Base-by-base conservation (phyloP, 2,888 invertebrate genomes). In the Coenonympha glycerion region DNA sequence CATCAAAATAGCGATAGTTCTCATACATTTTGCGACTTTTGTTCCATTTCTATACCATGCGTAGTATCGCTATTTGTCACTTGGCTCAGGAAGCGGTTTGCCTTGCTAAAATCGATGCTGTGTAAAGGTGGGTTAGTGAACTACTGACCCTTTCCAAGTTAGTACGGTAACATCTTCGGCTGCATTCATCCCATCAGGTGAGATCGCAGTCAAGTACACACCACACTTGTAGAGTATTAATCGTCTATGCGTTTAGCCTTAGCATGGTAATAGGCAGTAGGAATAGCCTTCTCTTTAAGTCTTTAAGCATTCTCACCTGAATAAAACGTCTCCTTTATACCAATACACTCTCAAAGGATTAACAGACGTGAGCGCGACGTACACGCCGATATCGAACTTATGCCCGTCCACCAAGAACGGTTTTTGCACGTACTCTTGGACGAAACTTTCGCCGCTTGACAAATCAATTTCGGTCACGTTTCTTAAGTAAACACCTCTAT, bases 331-430 rank as follows among this genome's bases (percentile, higher is more conserved):
- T 2, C 93, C 95, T 70, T 93, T 93, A 69, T 96, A 95, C 66
- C 93, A 92, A 71, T 98, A 99, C 1, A 94, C 91, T 59, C 97
- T 88, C 16, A 99, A 79, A 1, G 99, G 99, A 77, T 96, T 91
- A 1, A 98, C 89, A 0, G 97, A 98, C 0, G 97, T 98, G 15
- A 99, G 83, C 0, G 94, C 92, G 0, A 95, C 95, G 72, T 99
- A 99, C 50, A 99, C 91, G 6, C 99, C 98, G 74, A 99, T 95
- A 80, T 99, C 99, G 79, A 99, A 99, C 85, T 97, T 98, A 76
- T 95, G 91, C 1, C 96, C 96, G 74, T 96, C 96, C 2, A 99
- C 93, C 13, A 99, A 86, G 62, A 94, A 91, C 3, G 98, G 98
- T 57, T 92, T 93, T 60, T 93, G 92, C 16, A 99, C 89, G 75